Evolutionary conservation across 2,113 vertebrate genomes (phyloP).

Genomic region (Plecotus auritus): DNA sequence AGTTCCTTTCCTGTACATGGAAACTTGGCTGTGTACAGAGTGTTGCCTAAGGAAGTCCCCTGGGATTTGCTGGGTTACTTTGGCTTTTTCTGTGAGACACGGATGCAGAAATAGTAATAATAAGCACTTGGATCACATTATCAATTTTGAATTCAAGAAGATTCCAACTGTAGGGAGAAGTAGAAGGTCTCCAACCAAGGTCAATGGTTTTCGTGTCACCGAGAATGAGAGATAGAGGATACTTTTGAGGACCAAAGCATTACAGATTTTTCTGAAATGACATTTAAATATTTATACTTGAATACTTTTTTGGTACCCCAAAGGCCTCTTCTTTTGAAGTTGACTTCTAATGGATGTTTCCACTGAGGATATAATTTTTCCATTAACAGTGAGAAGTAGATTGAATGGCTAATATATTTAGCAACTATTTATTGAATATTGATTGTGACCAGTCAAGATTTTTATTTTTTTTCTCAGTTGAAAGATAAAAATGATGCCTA

Average conservation of each 20-base stretch:
- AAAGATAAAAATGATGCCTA: neutral
- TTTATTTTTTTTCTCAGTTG: neutral
- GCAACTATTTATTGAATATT: neutral
- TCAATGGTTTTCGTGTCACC: neutral
- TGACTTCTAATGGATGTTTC: neutral
- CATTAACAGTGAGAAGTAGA: neutral
- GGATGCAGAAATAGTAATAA: neutral
- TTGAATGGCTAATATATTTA: neutral
- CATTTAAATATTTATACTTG: neutral
- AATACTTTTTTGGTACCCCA: neutral
- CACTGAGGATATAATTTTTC: neutral
- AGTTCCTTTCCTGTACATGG: neutral
- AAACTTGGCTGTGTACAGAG: neutral
- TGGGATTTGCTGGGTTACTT: neutral
- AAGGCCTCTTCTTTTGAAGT: neutral
- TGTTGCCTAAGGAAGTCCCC: neutral
- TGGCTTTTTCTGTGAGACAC: neutral
- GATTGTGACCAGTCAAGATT: neutral
- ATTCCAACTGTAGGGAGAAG: neutral
- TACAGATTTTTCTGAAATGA: neutral
- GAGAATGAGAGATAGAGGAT: neutral
- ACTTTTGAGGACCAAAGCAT: neutral
- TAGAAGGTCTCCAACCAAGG: neutral
- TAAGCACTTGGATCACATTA: neutral
- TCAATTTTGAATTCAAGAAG: neutral